These are phyloP conservation scores for Epinotia brunnichana DNA, from an alignment of 2,888 invertebrate species.

Conservation along the genomic window DNA sequence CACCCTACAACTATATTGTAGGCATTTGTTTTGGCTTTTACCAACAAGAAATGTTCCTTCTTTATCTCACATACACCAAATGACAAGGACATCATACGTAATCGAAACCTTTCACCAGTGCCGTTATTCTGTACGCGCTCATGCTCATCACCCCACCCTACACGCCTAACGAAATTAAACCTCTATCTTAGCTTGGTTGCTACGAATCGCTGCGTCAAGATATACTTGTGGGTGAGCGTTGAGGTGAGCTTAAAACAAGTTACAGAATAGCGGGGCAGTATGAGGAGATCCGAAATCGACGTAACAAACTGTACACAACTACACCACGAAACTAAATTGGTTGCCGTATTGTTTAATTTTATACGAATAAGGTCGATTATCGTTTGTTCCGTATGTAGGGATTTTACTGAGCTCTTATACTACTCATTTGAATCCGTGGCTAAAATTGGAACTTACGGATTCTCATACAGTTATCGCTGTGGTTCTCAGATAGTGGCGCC, in stretches of 20 bases:
- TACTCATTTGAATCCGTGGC: not conserved
- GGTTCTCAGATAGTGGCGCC: not conserved
- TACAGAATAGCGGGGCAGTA: too few species aligned
- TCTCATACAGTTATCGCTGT: not conserved
- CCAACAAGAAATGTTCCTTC: constrained; percentile 1
- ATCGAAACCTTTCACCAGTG: not conserved
- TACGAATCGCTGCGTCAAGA: too few species aligned
- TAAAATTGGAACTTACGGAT: not conserved
- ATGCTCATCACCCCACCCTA: too few species aligned
- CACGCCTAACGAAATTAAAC: too few species aligned
- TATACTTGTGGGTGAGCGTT: too few species aligned
- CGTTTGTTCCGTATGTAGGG: not conserved
- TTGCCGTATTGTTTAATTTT: not conserved
- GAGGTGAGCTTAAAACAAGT: too few species aligned
- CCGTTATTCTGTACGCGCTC: too few species aligned
- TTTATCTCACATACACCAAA: not conserved
- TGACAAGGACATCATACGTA: constrained; percentile 7
- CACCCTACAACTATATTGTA: too few species aligned
- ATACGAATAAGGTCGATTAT: not conserved
- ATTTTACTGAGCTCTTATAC: not conserved
- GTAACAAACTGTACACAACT: too few species aligned
- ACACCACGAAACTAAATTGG: not conserved
- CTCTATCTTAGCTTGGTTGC: too few species aligned
- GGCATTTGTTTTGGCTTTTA: too few species aligned
- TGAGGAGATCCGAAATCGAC: not conserved